Base-by-base conservation (phyloP, 2,797 vertebrate genomes). In the Botia almorhae region DNA sequence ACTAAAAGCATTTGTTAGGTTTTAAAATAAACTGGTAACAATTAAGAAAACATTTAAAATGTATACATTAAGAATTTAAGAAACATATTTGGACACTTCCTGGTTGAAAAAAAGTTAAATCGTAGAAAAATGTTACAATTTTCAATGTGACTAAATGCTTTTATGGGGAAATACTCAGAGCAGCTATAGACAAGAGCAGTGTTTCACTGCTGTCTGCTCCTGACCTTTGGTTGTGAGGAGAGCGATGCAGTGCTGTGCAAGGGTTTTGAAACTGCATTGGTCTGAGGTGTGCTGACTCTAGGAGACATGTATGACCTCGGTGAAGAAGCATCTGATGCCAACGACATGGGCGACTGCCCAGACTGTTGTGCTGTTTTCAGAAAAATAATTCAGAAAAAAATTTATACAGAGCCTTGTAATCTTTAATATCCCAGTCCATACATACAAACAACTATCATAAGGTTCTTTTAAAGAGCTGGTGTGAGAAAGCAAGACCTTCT, bases 241-340 rank as follows among this genome's bases (percentile, higher is more conserved):
- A 96, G 91, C 1, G 95, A 91, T 53, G 94, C 89, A 16, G 96
- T 92, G 82, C 91, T 95, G 86, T 95, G 91, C 85, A 95, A 88
- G 85, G 96, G 92, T 85, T 98, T 99, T 83, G 96, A 93, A 0
- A 93, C 90, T 85, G 94, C 93, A 91, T 94, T 98, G 87, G 94
- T 96, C 83, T 99, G 98, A 2, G 97, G 96, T 36, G 97, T 98
- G 92, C 97, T 97, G 89, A 98, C 98, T 85, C 96, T 93, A 19
- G 98, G 98, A 13, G 98, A 99, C 58, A 98, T 95, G 2, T 98
- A 99, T 0, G 98, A 97, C 88, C 97, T 95, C 19, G 98, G 98
- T 0, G 98, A 98, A 60, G 97, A 98, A 39, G 97, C 95, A 82
- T 99, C 98, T 12, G 98, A 98, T 13, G 97, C 96, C 91, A 98